Percentiles rank a stretch among this genome's conserved stretches.
These are phyloP conservation scores for Anadara kagoshimensis DNA, from an alignment of 1,140 invertebrate species.

Conservation along the genomic window DNA sequence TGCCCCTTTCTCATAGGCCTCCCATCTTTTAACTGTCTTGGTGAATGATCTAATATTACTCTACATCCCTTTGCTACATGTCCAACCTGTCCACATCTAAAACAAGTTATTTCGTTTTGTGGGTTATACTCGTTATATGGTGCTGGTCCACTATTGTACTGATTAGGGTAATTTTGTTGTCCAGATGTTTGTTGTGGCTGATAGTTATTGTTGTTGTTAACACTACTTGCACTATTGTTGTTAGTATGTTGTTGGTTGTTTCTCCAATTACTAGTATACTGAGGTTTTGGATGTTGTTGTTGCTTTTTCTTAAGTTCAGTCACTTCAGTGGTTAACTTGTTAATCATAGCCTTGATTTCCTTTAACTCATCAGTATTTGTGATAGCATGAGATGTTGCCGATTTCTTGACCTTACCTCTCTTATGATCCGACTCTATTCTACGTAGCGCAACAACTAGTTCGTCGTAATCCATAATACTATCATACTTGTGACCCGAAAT, in stretches of 20 bases:
- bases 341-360: conserved; percentile 13
- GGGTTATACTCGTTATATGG: not conserved
- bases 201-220: conserved; percentile 1
- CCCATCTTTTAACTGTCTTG: conserved; percentile 11
- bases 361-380: not conserved
- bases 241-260: not conserved
- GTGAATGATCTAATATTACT: not conserved
- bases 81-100: conserved; percentile 27
- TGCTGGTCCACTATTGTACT: not conserved
- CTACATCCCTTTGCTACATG: conserved; percentile 23
- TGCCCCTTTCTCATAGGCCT: conserved; percentile 15
- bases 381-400: not conserved
- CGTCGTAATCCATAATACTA: conserved; percentile 7
- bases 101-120: conserved; percentile 8
- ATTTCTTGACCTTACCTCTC: not conserved
- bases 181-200: not conserved
- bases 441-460: conserved; percentile 1
- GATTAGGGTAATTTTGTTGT: not conserved
- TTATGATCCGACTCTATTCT: conserved; percentile 11
- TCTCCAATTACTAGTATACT: not conserved
- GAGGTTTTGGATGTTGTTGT: not conserved
- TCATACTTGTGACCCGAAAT: conserved; percentile 30
- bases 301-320: not conserved
- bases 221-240: not conserved
- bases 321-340: conserved; percentile 1